Evolutionary conservation across 2,797 vertebrate species (phyloP).

Genomic region (Menidia menidia): DNA sequence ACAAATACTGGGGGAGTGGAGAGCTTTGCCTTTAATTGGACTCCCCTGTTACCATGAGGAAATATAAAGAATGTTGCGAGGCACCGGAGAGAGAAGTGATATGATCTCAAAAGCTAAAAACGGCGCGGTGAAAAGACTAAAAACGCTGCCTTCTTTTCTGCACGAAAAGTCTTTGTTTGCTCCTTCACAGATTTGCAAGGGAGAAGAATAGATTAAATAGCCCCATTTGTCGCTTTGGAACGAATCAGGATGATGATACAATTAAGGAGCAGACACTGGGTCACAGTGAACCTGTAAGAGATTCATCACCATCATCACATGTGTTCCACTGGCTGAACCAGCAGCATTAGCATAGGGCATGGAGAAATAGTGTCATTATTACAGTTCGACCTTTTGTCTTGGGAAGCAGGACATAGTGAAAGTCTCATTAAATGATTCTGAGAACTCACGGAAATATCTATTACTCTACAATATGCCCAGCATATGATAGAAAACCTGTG

Average conservation of each 20-base stretch:
- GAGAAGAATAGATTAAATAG: no score
- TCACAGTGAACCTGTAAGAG: constrained; percentile 13
- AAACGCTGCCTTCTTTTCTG: not conserved
- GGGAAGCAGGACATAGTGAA: not conserved
- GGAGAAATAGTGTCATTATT: constrained; percentile 27
- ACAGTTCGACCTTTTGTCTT: constrained; percentile 31
- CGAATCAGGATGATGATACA: constrained; percentile 25
- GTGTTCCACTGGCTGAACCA: not conserved
- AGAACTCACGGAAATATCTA: not conserved
- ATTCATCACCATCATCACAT: constrained; percentile 17
- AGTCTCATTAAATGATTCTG: constrained; percentile 7
- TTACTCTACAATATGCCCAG: no score
- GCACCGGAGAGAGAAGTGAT: constrained; percentile 8
- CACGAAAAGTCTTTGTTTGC: no score
- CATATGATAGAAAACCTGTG: no score
- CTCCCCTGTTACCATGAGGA: constrained; percentile 32
- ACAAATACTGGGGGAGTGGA: constrained; percentile 17
- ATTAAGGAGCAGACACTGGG: not conserved
- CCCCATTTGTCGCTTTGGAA: not conserved
- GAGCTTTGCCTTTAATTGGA: constrained; percentile 19
- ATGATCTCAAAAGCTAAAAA: constrained; percentile 10
- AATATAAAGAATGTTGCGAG: constrained; percentile 18
- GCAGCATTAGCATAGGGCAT: not conserved
- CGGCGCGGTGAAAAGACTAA: not conserved
- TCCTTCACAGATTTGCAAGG: no score